Evolutionary conservation across 2,888 invertebrate genomes (phyloP).

Genomic region (Chrysolina americana): DNA sequence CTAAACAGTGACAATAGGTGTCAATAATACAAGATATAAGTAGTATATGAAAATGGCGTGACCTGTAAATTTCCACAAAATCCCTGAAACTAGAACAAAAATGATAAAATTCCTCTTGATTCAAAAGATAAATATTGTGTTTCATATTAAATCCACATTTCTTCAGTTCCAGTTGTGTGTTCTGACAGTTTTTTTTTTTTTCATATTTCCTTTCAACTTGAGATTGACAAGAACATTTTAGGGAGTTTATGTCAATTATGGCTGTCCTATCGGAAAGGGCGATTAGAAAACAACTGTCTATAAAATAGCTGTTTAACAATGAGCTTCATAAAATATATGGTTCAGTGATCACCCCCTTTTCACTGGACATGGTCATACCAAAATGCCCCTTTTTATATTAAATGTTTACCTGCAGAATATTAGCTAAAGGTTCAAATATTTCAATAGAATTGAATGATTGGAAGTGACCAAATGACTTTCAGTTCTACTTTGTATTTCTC

Average conservation of each 20-base stretch:
- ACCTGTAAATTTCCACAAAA: no score
- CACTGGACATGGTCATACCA: constrained; percentile 48
- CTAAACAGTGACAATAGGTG: no score
- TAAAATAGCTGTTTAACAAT: constrained; percentile 56
- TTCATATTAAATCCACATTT: no score
- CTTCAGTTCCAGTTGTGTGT: background rate
- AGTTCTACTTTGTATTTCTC: no score
- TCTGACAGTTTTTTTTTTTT: background rate
- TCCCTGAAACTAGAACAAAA: no score
- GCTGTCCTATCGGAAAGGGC: constrained; percentile 44
- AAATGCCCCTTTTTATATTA: constrained; percentile 32
- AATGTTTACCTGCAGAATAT: constrained; percentile 20
- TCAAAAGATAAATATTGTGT: no score
- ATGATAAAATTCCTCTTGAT: no score
- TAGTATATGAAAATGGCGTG: no score
- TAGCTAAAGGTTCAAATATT: background rate
- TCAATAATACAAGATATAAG: no score
- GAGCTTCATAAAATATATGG: constrained; percentile 52
- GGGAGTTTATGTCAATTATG: constrained; percentile 23
- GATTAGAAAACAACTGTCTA: constrained; percentile 54
- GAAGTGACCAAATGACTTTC: no score
- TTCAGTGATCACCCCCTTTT: constrained; percentile 55
- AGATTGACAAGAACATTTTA: background rate
- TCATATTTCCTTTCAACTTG: background rate
- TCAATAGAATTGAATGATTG: background rate